These are phyloP conservation scores for Acestrorhynchus altus DNA, from an alignment of 2,797 vertebrate genomes.

Conservation along the genomic window DNA sequence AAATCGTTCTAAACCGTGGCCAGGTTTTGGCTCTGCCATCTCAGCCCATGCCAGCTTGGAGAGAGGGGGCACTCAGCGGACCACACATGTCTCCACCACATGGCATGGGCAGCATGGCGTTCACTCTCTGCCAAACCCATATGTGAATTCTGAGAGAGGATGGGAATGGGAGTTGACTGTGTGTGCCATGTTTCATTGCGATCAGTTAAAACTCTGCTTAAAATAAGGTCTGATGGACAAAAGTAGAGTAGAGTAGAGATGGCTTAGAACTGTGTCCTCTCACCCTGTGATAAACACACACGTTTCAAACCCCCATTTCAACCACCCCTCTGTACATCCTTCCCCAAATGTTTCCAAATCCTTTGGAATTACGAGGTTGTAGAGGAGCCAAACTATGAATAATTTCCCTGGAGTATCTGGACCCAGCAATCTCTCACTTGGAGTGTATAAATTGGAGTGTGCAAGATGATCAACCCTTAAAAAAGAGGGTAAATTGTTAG, in stretches of 20 bases:
- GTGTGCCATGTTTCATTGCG: conserved; percentile 9
- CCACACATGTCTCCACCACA: conserved; percentile 54
- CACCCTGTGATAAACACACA: too few relatives aligned
- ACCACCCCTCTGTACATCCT: too few relatives aligned
- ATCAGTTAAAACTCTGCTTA: neutral
- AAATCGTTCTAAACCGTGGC: conserved; percentile 3
- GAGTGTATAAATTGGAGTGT: too few relatives aligned
- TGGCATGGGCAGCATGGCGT: conserved; percentile 44
- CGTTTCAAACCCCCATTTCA: too few relatives aligned
- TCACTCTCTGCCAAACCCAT: conserved; percentile 47
- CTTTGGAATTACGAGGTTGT: too few relatives aligned
- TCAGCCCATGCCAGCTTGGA: conserved; percentile 29
- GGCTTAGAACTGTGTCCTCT: too few relatives aligned
- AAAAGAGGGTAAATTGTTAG: too few relatives aligned
- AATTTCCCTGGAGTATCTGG: too few relatives aligned
- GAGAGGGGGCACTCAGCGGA: conserved; percentile 33
- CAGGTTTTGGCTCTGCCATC: conserved; percentile 6
- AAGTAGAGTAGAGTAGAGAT: neutral
- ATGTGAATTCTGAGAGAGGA: neutral
- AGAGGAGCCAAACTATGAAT: too few relatives aligned
- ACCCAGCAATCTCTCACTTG: too few relatives aligned
- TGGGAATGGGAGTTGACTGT: neutral
- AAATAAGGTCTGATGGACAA: conserved; percentile 6
- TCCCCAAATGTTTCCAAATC: too few relatives aligned
- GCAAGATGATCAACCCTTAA: too few relatives aligned